Base-by-base conservation (phyloP, 2,888 invertebrate genomes). In the Ecdyonurus torrentis region DNA sequence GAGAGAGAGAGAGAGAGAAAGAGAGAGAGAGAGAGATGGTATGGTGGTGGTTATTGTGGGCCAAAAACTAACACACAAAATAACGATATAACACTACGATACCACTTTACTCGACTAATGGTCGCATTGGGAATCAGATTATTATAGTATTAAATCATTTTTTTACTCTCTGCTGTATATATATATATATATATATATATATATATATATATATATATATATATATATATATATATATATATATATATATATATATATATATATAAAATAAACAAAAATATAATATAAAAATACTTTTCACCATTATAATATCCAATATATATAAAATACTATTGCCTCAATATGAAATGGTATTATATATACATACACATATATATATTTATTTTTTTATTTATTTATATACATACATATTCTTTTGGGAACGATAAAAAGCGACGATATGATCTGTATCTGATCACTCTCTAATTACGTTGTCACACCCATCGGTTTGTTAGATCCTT, bases 381-480 rank as follows among this genome's bases (percentile, higher is more conserved):
- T 5, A 10, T 37, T 37, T 37, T 37, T 37, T 37, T 37, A 37
- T n/a, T n/a, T n/a, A n/a, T 50, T 50, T 50, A 10, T 50, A 50
- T 50, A 18, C 10, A 50, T 10, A 18, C 50, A 7, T 10, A 50
- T n/a, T 55, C 55, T 22, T 55, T 20, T 55, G 55, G 55, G 55
- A 55, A 22, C 10, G 55, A 22, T 22, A 55, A 55, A 20, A 55
- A 50, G 18, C 10, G 50, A 22, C n/a, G 55, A 20, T 7, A 5
- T 7, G 55, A 55, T 55, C 55, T 55, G 55, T 55, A 55, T 55
- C 55, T 55, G 55, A 55, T 55, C 55, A 55, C 55, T 22, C 7
- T 5, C 55, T 55, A 55, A 55, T 55, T 55, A 55, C 55, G n/a
- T 55, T 55, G 55, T 55, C 55, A 55, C 55, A 10, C 55, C 55